Percentiles rank a stretch among this genome's conserved stretches.
Evolutionary conservation across 2,888 invertebrate genomes (phyloP).

Genomic region (Papilio elwesi): DNA sequence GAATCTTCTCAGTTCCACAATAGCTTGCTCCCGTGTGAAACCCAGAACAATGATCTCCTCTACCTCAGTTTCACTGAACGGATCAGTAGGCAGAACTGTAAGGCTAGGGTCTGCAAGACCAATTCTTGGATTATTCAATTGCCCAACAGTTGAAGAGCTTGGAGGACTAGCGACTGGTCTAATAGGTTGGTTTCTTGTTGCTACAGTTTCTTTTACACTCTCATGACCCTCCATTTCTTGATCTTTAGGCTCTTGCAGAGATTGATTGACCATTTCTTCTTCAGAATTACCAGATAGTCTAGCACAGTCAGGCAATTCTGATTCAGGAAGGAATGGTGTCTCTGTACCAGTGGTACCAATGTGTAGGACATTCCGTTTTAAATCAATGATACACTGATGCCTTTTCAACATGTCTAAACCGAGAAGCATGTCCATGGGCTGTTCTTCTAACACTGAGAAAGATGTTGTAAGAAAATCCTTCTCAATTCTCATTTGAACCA

Average conservation of each 20-base stretch:
- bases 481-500: slow-evolving; percentile 98
- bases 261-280: slow-evolving; percentile 82
- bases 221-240: slow-evolving; percentile 84
- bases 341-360: slow-evolving; percentile 98
- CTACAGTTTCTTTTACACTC: neutral
- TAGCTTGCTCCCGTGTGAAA: slow-evolving; percentile 90
- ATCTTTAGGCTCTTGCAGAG: slow-evolving; percentile 85
- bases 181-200: neutral
- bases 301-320: slow-evolving; percentile 87
- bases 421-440: slow-evolving; percentile 98
- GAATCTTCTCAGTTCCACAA: slow-evolving; percentile 90
- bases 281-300: slow-evolving; percentile 88
- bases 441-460: slow-evolving; percentile 97
- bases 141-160: neutral
- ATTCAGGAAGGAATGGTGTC: slow-evolving; percentile 93
- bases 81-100: slow-evolving; percentile 69
- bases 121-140: slow-evolving; percentile 86
- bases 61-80: slow-evolving; percentile 89
- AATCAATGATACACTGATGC: slow-evolving; percentile 97
- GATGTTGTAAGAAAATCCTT: slow-evolving; percentile 96
- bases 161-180: neutral
- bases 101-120: slow-evolving; percentile 64
- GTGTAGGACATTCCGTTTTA: slow-evolving; percentile 92
- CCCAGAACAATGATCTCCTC: slow-evolving; percentile 90
- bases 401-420: slow-evolving; percentile 98